These are phyloP conservation scores for Colletes collaris DNA, from an alignment of 2,888 invertebrate species.

Conservation along the genomic window DNA sequence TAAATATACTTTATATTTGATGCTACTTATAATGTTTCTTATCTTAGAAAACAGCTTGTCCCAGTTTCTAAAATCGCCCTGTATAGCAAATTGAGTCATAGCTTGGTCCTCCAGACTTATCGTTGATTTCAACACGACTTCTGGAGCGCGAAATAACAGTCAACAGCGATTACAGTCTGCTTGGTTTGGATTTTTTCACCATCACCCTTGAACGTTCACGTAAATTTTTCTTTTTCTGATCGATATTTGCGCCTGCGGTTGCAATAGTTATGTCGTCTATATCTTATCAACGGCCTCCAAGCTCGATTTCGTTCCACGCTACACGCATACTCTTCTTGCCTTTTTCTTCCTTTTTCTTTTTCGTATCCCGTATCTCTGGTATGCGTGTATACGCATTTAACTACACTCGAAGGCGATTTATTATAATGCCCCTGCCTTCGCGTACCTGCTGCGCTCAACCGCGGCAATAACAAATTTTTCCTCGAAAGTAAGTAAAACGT, in stretches of 20 bases:
- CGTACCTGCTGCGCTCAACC: not conserved
- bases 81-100: slow-evolving; percentile 12
- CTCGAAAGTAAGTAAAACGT: too few species aligned
- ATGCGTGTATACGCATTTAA: not conserved
- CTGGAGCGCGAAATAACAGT: slow-evolving; percentile 31
- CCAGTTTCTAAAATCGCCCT: too few species aligned
- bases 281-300: slow-evolving; percentile 34
- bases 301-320: slow-evolving; percentile 12
- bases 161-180: slow-evolving; percentile 16
- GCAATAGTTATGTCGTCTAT: slow-evolving; percentile 13
- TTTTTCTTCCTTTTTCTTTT: not conserved
- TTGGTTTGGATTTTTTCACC: slow-evolving; percentile 20
- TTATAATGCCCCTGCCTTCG: not conserved
- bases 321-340: not conserved
- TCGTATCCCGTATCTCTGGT: not conserved
- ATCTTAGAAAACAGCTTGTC: too few species aligned
- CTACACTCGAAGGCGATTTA: not conserved
- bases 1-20: too few species aligned
- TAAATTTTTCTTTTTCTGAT: slow-evolving; percentile 7
- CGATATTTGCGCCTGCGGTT: slow-evolving; percentile 5
- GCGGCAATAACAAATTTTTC: not conserved
- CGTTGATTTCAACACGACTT: slow-evolving; percentile 9
- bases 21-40: too few species aligned
- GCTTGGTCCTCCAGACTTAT: slow-evolving; percentile 38
- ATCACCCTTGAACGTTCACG: slow-evolving; percentile 3